Base-by-base conservation (phyloP, 1,140 invertebrate genomes). In the Drosophila miranda region DNA sequence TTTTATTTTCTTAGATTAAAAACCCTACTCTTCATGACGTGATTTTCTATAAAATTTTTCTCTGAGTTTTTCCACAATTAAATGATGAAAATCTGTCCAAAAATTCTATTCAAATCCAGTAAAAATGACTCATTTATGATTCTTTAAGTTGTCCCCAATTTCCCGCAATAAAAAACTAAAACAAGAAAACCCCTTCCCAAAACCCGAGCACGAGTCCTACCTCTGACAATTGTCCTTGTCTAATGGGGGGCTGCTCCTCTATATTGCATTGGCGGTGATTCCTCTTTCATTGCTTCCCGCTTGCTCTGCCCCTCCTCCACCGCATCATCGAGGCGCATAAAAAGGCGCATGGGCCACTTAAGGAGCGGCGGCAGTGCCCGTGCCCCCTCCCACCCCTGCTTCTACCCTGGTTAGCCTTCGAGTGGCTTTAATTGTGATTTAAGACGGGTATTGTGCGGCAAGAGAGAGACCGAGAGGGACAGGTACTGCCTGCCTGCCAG, bases 381-480 rank as follows among this genome's bases (percentile, higher is more conserved):
- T 5, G 16, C 16, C 49, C 42, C 14, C 38, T 19, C n/a, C 9
- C 9, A 13, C 2, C 51, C 57, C 16, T 16, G 13, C 51, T 8
- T 6, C 48, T 45, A 48, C 28, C 14, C 43, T 56, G 21, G 48
- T 63, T 38, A 41, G 51, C 59, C 55, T 68, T 89, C 70, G 78
- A 90, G 88, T 76, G 88, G 88, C 81, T 89, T 90, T 90, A 88
- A 89, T 90, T 90, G 89, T 90, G 84, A 89, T 86, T 90, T 90
- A 90, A 90, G 89, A 80, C 89, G 70, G 14, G 89, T 90, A 90
- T 90, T 90, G 89, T 90, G 83, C 62, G 43, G 45, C n/a, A 13
- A 4, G 30, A 38, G 48, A 45, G 46, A 16, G 34, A 67, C 23
- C 5, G 54, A 41, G 42, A 42, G 13, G 9, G 45, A 21, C 46